Evolutionary conservation across 2,113 vertebrate genomes (phyloP), one percentile per base, ranked within the genome.

Genomic region (Lagopus muta): DNA sequence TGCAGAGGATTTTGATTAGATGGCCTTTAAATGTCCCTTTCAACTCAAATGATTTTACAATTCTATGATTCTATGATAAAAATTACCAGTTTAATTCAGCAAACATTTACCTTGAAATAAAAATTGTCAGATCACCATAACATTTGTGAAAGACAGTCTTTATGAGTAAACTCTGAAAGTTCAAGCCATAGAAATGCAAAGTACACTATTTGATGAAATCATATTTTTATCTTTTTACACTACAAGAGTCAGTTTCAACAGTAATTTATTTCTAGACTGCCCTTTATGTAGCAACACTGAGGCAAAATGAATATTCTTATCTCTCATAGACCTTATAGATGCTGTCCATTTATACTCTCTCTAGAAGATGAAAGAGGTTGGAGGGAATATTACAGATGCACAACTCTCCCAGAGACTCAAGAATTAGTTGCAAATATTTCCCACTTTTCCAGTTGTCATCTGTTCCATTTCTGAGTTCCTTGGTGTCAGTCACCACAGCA

Each of bases 381-480:
- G 34, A 74, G 30, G 30, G 38, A 78, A 71, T 70, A 34, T 91
- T 78, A 71, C 34, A 82, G n/a, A 40, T 30, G 10, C 6, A 74
- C 13, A 38, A 48, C 27, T 81, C 36, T 14, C 8, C 15, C 47
- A 80, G 61, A 78, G 78, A 34, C 27, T 75, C n/a, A 76, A 72
- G 38, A 89, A 65, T 74, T 78, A 82, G 14, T 88, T 89, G 76
- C 28, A 78, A 86, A 75, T 75, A 65, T 27, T 74, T 93, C 85
- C 38, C n/a, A 52, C 58, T 94, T 96, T 95, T 92, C 65, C 48
- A 64, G 28, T 75, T 92, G 79, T 84, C 67, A 82, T 79, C 64
- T 78, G 28, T 75, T 90, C 36, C 47, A 40, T 80, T 90, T 94
- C 61, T 60, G 52, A 58, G n/a, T 70, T 27, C 69, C 32, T 70